Evolutionary conservation across 2,888 invertebrate genomes (phyloP), one percentile per base, ranked within the genome.

Genomic region (Chouioia cunea): DNA sequence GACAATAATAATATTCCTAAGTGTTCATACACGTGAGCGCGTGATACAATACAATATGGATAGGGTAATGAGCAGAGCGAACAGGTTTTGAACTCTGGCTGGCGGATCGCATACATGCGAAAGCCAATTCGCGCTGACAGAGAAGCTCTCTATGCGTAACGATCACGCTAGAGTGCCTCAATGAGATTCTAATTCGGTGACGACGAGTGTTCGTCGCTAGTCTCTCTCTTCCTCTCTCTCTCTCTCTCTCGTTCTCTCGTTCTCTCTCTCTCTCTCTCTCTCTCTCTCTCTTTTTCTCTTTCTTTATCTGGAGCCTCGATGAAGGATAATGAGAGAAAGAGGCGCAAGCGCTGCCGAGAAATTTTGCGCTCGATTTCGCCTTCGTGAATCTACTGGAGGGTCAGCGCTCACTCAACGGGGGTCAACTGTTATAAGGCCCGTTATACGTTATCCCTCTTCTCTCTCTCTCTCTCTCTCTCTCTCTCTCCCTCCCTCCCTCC

Each of bases 181-280:
- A 77, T 75, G 76, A 77, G 76, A 76, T 77, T 75, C 76, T 77
- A 77, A 78, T 78, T 77, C 74, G 75, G 73, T n/a, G n/a, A n/a
- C 74, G 36, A 36, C 36, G 36, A 36, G 18, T 15, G 16, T 16
- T 48, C 6, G n/a, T 48, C 48, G 36, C 12, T 12, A 12, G 10
- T 36, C 36, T 3, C 27, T 3, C 27, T 3, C 6, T 36, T 12
- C 12, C 10, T 36, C 36, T 10, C 36, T 1, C 36, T 36, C 36
- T 10, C 36, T 10, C 36, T 12, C 6, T 12, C 36, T 36, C 36
- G 36, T 12, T 36, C 36, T 3, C 27, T 3, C 27, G 27, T 27
- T 36, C 36, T 36, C 10, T 36, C 36, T 10, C 36, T 1, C 36
- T 36, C 36, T 10, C 36, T 10, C 36, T 12, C 6, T 12, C 36